Conservation (phyloP, 92 coral and sea anemone species). For the Anthopleura xanthogrammica region DNA sequence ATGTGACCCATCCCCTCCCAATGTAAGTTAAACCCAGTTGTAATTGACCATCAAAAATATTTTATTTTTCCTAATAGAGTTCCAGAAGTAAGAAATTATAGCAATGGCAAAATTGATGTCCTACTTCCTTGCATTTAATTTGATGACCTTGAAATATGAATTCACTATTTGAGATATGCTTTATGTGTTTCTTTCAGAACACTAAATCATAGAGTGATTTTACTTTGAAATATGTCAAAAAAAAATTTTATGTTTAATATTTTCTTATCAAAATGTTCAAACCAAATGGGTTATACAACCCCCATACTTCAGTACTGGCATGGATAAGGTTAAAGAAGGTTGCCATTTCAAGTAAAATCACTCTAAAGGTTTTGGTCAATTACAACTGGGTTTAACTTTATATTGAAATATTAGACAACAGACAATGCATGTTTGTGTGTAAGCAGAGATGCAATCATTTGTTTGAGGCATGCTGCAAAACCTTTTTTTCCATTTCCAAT, state of each 20-base stretch:
- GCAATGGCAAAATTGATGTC: too few relatives aligned
- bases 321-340: not conserved
- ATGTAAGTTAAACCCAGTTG: slow-evolving; percentile 4
- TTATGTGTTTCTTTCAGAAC: too few relatives aligned
- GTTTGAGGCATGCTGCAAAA: not conserved
- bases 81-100: too few relatives aligned
- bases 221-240: too few relatives aligned
- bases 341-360: not conserved
- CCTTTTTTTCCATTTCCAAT: not conserved
- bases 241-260: too few relatives aligned
- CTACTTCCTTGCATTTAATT: too few relatives aligned
- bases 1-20: not conserved
- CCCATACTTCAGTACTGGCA: not conserved
- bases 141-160: too few relatives aligned
- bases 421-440: not conserved
- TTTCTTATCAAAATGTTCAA: too few relatives aligned
- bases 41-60: not conserved
- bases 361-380: not conserved
- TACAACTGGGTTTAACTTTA: slow-evolving; percentile 1
- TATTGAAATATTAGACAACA: not conserved
- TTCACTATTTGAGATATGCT: too few relatives aligned
- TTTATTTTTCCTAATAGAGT: not conserved
- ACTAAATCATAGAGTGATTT: too few relatives aligned
- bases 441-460: not conserved
- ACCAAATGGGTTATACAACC: too few relatives aligned